These are phyloP conservation scores for Drosophila neonasuta DNA, from an alignment of 2,888 invertebrate species.

Conservation along the genomic window DNA sequence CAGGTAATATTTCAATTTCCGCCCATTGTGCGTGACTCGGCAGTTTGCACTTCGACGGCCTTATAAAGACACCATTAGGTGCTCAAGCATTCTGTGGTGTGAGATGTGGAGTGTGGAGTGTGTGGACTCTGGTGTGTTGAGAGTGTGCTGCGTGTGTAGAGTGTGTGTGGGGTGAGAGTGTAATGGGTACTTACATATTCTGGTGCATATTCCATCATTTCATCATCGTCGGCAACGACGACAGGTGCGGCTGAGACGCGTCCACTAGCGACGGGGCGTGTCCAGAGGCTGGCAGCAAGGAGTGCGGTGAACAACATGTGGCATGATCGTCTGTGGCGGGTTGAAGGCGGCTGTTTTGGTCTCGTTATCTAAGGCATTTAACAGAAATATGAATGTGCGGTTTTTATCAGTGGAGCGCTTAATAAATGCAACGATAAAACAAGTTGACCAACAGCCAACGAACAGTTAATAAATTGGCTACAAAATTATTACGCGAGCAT, in stretches of 20 bases:
- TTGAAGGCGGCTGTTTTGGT: constrained; percentile 37
- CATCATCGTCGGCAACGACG: constrained; percentile 67
- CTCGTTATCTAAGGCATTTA: constrained; percentile 69
- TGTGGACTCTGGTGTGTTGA: neutral
- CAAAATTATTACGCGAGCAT: constrained; percentile 76
- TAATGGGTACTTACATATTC: constrained; percentile 78
- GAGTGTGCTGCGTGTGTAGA: neutral
- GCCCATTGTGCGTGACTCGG: constrained; percentile 34
- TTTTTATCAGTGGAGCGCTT: constrained; percentile 66
- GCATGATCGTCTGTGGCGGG: constrained; percentile 10
- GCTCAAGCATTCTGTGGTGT: constrained; percentile 5
- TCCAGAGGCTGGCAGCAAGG: constrained; percentile 45
- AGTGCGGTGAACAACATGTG: constrained; percentile 38
- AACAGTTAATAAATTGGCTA: constrained; percentile 72
- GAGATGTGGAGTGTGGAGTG: neutral
- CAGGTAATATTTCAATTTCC: neutral
- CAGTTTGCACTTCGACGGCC: constrained; percentile 5
- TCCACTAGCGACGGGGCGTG: constrained; percentile 47
- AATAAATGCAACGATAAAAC: constrained; percentile 74
- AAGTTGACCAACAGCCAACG: constrained; percentile 56
- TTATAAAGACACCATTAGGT: constrained; percentile 33
- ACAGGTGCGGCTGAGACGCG: constrained; percentile 54
- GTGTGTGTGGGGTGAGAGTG: neutral
- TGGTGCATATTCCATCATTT: constrained; percentile 80
- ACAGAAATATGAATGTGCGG: constrained; percentile 68